Evolutionary conservation across 2,888 invertebrate genomes (phyloP).

Genomic region (Trichacis sp.): DNA sequence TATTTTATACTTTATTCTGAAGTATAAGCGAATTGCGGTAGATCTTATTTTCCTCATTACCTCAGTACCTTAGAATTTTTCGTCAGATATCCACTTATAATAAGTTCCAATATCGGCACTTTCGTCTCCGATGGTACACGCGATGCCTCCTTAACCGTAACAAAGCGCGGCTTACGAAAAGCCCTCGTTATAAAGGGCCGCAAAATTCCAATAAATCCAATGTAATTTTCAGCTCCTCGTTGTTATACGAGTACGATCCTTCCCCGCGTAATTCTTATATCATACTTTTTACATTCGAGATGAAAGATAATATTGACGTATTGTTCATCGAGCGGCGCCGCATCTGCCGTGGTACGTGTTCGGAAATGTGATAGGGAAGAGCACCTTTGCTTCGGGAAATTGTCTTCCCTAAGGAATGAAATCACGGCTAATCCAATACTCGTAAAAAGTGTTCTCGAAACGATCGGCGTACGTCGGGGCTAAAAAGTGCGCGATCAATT

Average conservation of each 20-base stretch:
- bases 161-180: not conserved
- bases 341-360: conserved; percentile 35
- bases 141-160: not conserved
- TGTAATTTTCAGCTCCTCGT: not conserved
- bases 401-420: conserved; percentile 24
- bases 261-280: not conserved
- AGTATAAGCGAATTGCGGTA: too few relatives aligned
- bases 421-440: conserved; percentile 28
- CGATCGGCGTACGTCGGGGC: not conserved
- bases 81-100: too few relatives aligned
- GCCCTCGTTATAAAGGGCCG: not conserved
- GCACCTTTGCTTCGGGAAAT: conserved; percentile 22
- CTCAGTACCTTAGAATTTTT: too few relatives aligned
- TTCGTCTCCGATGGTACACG: too few relatives aligned
- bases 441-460: conserved; percentile 4
- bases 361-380: conserved; percentile 31
- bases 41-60: too few relatives aligned
- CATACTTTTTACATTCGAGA: not conserved
- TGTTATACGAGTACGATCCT: too few relatives aligned
- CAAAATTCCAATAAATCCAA: not conserved
- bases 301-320: conserved; percentile 30
- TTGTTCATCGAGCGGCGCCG: conserved; percentile 21
- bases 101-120: too few relatives aligned
- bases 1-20: too few relatives aligned
- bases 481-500: not conserved